A percentile compares a stretch with the other conserved stretches of the same genome.
Conservation (phyloP, 2,113 vertebrate species). For the Neolamprologus cancellatus region DNA sequence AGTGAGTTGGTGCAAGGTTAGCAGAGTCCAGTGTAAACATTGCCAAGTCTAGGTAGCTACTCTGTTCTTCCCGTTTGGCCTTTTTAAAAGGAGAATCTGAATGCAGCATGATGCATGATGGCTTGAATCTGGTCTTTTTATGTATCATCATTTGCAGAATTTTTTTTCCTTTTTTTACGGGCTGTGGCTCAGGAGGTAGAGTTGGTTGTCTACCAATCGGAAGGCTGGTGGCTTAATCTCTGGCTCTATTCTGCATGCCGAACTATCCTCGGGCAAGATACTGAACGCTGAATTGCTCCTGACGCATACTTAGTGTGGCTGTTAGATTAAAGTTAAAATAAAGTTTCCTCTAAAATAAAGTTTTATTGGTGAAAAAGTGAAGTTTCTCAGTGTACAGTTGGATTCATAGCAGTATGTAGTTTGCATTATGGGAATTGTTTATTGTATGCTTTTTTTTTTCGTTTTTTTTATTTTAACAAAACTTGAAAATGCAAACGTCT, state of each 20-base stretch:
- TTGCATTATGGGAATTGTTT: background rate
- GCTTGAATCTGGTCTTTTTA: background rate
- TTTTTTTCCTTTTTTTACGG: background rate
- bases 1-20: background rate
- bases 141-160: background rate
- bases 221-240: background rate
- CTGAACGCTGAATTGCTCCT: background rate
- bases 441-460: background rate
- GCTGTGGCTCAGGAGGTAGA: background rate
- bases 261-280: background rate
- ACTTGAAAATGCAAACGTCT: background rate
- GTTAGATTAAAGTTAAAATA: background rate
- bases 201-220: background rate
- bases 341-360: background rate
- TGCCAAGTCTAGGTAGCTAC: background rate
- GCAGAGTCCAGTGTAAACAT: background rate
- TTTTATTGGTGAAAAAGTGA: background rate
- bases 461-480: background rate
- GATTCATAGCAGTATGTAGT: background rate
- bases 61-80: background rate
- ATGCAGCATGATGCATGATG: background rate
- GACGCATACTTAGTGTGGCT: background rate
- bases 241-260: background rate
- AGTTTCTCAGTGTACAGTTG: background rate
- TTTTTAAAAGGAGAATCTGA: background rate